Evolutionary conservation across 2,797 vertebrate species (phyloP), one percentile per base, ranked within the genome.

Genomic region (Sternotherus odoratus): DNA sequence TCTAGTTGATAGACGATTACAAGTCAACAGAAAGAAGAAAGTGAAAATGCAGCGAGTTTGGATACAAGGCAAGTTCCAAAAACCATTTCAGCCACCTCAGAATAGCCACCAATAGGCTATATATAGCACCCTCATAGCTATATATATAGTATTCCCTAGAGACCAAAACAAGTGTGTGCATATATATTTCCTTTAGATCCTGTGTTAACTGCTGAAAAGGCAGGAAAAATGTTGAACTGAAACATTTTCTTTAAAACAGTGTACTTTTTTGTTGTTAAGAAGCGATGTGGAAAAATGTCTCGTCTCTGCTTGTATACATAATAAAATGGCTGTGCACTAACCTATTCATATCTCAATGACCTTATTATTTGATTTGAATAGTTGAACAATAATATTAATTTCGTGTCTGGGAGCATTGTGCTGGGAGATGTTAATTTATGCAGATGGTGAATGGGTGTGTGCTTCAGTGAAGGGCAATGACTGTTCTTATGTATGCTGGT

Each of bases 61-160:
- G 99, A 98, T 99, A 97, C 99, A 99, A 97, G 98, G 99, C 98
- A 99, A 99, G 94, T 99, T 98, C 97, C 98, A 98, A 93, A 99
- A 99, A 95, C 97, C 97, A 13, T 89, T 93, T 87, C 79, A 53
- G 36, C 78, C 85, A 7, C 88, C 91, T 96, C 83, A 89, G 24
- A 95, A 85, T 85, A 96, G 88, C 72, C 60, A 72, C 69, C 16
- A 5, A 53, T 94, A 84, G 75, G 8, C n/a, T n/a, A n/a, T n/a
- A n/a, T n/a, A n/a, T n/a, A n/a, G n/a, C 17, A 60, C 46, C 77
- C 57, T 89, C 88, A 7, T 53, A 53, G 85, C 91, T 96, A 93
- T 88, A 8, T 93, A 9, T 84, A 53, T 90, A 72, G 17, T 23
- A 10, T 84, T 57, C 72, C 89, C 60, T 79, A 81, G 84, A 95